Evolutionary conservation across 2,797 vertebrate species (phyloP), one percentile per base, ranked within the genome.

Genomic region (Mycteria americana): DNA sequence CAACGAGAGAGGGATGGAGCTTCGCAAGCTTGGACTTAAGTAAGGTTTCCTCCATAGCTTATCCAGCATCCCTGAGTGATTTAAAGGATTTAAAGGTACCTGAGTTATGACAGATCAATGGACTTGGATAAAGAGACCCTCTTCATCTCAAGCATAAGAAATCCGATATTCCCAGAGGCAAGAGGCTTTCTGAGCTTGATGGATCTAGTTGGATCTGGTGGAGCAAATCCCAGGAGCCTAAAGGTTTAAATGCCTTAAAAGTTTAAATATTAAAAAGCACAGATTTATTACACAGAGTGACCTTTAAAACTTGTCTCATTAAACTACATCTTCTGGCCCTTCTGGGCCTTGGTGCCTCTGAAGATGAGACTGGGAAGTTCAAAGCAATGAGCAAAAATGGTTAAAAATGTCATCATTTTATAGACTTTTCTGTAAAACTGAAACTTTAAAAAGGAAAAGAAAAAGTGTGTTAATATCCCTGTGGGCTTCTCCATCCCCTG

Each of bases 271-370:
- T 92, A 93, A 95, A 97, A 96, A 91, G 63, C 82, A 53, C 43
- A 89, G 92, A 94, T 97, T 97, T 97, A 97, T 97, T 97, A 97
- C 93, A 89, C 53, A 33, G 91, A 79, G 73, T 97, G 96, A 97
- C 97, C 97, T 97, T 97, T 97, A 97, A 96, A 96, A 97, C 94
- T 89, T 97, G 97, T 96, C 97, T 97, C 97, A 96, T 97, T 96
- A 96, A 96, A 95, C 92, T 94, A 96, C 94, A 82, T 96, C 97
- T 97, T 60, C 93, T 93, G 93, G 87, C 92, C 94, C 95, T 97
- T 97, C 95, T 97, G 97, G 96, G 95, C 95, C 84, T 95, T 4
- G 39, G 87, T 77, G 93, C 57, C 85, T 82, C 88, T 9, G 14
- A 84, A 95, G 81, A 89, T 1, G 60, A 94, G 91, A 30, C 68